These are phyloP conservation scores for Callosobruchus maculatus DNA, from an alignment of 2,888 invertebrate genomes.

Conservation along the genomic window DNA sequence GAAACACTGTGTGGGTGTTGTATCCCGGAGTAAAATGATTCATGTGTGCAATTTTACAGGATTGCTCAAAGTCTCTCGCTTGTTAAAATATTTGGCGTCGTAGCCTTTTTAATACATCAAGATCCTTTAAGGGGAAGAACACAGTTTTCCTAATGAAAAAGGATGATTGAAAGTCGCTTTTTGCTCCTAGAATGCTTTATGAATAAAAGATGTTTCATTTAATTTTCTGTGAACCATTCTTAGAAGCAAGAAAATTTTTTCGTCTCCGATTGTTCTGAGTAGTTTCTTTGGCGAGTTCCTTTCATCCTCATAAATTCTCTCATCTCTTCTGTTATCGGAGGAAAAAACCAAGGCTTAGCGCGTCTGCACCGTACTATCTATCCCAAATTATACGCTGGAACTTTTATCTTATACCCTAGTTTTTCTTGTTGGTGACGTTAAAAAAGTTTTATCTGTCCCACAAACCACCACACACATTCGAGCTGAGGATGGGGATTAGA, in stretches of 20 bases:
- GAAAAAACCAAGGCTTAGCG: not conserved
- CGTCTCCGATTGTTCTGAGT: not conserved
- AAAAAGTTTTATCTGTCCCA: not conserved
- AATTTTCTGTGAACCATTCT: not conserved
- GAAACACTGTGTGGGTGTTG: too few relatives aligned
- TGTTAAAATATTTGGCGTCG: constrained; percentile 1
- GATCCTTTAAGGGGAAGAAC: not conserved
- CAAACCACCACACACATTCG: not conserved
- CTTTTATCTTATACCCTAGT: not conserved
- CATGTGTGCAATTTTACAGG: not conserved
- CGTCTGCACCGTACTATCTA: not conserved
- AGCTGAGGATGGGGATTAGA: not conserved
- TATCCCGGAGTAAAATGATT: too few relatives aligned
- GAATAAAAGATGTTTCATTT: not conserved
- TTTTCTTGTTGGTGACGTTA: not conserved
- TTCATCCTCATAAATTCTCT: not conserved
- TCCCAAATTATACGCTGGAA: not conserved
- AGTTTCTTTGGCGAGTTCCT: not conserved
- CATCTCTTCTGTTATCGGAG: not conserved
- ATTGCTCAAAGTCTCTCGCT: not conserved
- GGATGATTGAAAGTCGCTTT: not conserved
- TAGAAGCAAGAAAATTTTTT: not conserved
- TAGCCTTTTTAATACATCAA: not conserved
- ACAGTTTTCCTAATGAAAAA: not conserved
- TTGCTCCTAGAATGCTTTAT: not conserved